These are phyloP conservation scores for Morpho deidamia DNA, from an alignment of 2,888 invertebrate genomes.

Conservation along the genomic window DNA sequence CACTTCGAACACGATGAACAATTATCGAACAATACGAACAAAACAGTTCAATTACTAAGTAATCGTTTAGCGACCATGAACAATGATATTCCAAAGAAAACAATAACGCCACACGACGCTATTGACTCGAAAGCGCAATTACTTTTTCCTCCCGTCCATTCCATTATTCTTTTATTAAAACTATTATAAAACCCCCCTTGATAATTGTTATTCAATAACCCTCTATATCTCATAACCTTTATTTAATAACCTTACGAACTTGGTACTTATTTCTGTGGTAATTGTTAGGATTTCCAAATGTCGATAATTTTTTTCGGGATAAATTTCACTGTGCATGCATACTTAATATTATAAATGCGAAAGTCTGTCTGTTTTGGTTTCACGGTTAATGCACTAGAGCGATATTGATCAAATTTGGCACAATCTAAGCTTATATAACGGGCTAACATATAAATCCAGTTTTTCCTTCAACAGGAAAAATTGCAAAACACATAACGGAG, in stretches of 20 bases:
- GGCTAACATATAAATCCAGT: no score
- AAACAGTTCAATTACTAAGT: conserved; percentile 16
- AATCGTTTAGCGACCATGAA: conserved; percentile 17
- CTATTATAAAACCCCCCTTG: conserved; percentile 29
- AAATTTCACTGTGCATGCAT: not conserved
- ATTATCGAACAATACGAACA: conserved; percentile 8
- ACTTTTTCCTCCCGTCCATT: conserved; percentile 25
- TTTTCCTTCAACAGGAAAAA: no score
- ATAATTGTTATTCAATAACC: conserved; percentile 33
- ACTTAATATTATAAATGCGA: no score
- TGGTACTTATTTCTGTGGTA: conserved; percentile 8
- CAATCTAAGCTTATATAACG: no score
- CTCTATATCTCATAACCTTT: conserved; percentile 21
- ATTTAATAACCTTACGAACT: conserved; percentile 12
- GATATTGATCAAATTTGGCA: not conserved
- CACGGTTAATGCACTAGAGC: no score
- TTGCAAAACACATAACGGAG: no score
- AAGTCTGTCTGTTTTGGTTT: no score
- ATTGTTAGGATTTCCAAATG: conserved; percentile 5
- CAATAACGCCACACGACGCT: conserved; percentile 34
- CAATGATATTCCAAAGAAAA: conserved; percentile 15
- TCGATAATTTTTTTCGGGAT: not conserved
- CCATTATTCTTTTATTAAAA: conserved; percentile 36
- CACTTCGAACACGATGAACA: conserved; percentile 13
- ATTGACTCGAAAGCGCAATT: conserved; percentile 32